These are phyloP conservation scores for Bombus sibiricus DNA, from an alignment of 1,140 invertebrate genomes.

Conservation along the genomic window DNA sequence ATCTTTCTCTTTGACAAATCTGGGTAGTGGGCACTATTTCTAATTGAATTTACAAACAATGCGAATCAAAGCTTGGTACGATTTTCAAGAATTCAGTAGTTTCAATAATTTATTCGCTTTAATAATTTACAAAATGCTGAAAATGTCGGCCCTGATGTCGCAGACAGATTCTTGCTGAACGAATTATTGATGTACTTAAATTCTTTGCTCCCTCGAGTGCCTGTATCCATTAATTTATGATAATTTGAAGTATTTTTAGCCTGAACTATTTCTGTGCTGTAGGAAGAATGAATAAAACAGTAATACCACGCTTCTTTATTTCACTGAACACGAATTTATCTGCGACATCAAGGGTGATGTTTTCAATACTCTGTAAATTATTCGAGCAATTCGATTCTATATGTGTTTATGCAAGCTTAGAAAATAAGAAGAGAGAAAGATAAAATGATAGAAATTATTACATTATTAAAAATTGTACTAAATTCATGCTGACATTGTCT, in stretches of 20 bases:
- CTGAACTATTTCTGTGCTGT: no score
- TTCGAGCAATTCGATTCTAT: no score
- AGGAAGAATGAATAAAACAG: not conserved
- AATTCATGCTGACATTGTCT: no score
- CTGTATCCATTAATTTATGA: not conserved
- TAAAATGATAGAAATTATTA: no score
- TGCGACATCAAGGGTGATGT: not conserved
- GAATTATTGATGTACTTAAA: not conserved
- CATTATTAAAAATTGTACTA: no score
- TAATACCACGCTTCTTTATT: not conserved
- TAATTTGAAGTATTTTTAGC: not conserved
- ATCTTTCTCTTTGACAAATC: not conserved
- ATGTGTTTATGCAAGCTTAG: no score
- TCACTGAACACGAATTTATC: not conserved
- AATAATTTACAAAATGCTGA: not conserved
- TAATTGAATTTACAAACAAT: not conserved
- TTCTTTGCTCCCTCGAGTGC: not conserved
- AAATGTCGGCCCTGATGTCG: not conserved
- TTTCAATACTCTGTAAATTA: no score
- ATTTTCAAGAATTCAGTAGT: not conserved
- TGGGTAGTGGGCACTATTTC: not conserved
- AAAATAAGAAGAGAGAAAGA: no score
- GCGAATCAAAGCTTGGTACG: not conserved
- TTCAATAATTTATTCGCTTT: not conserved
- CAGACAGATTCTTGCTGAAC: not conserved